These are phyloP conservation scores for Neotragus moschatus DNA, from an alignment of 2,113 vertebrate species.

Conservation along the genomic window DNA sequence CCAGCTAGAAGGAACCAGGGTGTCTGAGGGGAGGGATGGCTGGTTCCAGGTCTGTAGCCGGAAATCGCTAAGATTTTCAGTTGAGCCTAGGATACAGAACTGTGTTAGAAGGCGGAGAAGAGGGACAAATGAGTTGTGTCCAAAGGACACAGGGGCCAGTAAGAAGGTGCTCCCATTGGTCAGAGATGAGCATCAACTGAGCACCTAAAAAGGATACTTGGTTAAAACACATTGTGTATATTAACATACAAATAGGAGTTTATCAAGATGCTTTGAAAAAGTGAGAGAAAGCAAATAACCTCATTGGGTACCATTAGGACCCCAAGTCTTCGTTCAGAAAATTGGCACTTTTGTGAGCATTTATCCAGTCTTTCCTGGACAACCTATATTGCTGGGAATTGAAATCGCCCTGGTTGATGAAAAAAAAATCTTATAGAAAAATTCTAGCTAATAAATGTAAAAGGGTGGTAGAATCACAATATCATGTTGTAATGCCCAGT, in stretches of 20 bases:
- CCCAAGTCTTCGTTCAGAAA: neutral
- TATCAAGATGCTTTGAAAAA: neutral
- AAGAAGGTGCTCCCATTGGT: neutral
- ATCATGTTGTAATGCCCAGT: neutral
- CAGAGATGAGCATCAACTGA: neutral
- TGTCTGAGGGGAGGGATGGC: neutral
- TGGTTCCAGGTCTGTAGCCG: neutral
- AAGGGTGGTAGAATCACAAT: neutral
- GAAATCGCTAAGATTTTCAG: neutral
- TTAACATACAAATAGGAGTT: neutral
- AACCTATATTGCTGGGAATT: neutral
- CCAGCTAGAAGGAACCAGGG: neutral
- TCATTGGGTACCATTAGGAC: neutral
- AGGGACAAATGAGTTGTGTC: neutral
- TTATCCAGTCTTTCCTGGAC: neutral
- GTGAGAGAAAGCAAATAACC: neutral
- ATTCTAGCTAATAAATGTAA: neutral
- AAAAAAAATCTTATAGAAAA: neutral
- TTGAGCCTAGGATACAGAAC: neutral
- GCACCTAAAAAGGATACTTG: neutral
- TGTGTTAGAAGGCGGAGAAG: neutral
- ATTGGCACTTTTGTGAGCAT: neutral
- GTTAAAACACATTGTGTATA: neutral
- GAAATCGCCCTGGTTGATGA: neutral
- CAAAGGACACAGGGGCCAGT: neutral